phyloP scores from a whole-genome alignment of 2,113 vertebrate genomes.

The Aix galericulata region DNA sequence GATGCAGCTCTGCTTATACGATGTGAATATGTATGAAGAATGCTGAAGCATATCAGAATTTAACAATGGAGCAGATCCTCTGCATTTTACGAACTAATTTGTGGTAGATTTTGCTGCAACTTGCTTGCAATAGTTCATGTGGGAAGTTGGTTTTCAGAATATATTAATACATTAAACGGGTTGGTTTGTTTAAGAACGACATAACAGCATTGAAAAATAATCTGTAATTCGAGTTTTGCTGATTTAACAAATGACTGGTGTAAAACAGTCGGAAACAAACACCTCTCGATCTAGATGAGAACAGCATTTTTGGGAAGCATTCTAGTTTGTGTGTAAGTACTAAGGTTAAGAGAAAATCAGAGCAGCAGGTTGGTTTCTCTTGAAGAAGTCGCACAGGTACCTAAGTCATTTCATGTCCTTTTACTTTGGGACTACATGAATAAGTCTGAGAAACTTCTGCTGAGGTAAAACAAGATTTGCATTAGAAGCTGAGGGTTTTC shows the following conservation, averaged over 20 bases:
- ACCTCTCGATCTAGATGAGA: neutral
- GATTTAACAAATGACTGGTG: neutral
- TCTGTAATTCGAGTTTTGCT: neutral
- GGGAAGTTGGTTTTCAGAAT: conserved; percentile 9
- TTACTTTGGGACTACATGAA: neutral
- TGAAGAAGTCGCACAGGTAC: neutral
- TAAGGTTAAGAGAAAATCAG: neutral
- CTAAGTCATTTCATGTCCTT: neutral
- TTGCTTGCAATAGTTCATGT: neutral
- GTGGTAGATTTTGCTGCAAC: neutral
- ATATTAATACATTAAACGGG: neutral
- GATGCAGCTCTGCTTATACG: neutral
- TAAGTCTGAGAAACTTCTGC: neutral
- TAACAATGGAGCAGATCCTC: neutral
- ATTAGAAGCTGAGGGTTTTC: neutral
- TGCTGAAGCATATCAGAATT: neutral
- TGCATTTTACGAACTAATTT: neutral
- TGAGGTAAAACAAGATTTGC: neutral
- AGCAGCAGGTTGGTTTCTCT: neutral
- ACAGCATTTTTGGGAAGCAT: neutral
- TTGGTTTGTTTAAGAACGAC: neutral
- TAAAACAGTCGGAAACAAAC: neutral
- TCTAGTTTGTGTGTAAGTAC: neutral
- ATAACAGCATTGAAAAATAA: neutral
- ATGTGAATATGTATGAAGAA: neutral